A percentile compares a stretch with the other conserved stretches of the same genome.
phyloP scores from a whole-genome alignment of 2,113 vertebrate species.

The Chaenocephalus aceratus region DNA sequence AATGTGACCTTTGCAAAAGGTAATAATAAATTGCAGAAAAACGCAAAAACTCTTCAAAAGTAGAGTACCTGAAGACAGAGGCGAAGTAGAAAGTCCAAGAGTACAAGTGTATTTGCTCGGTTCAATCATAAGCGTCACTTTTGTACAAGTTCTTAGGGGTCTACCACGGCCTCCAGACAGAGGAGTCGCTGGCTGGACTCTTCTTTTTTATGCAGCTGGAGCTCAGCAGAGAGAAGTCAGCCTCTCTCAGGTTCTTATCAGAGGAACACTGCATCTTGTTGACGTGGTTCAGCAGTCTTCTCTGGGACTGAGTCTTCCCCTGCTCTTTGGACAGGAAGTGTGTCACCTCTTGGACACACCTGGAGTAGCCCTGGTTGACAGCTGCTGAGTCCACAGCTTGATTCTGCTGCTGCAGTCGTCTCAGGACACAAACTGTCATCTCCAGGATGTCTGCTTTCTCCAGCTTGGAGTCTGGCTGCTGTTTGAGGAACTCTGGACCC shows the following conservation, averaged over 20 bases:
- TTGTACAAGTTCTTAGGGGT: constrained; percentile 15
- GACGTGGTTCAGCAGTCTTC: constrained; percentile 63
- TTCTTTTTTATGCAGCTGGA: constrained; percentile 61
- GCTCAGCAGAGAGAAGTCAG: constrained; percentile 47
- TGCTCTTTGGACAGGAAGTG: too few relatives aligned
- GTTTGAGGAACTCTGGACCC: too few relatives aligned
- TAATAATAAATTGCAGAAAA: not conserved
- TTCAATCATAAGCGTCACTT: not conserved
- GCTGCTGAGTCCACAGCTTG: too few relatives aligned
- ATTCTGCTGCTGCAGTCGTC: too few relatives aligned
- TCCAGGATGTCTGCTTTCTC: too few relatives aligned
- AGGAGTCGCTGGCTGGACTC: constrained; percentile 39
- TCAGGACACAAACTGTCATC: too few relatives aligned
- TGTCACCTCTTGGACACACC: too few relatives aligned
- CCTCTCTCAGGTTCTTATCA: constrained; percentile 44
- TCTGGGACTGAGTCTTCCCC: too few relatives aligned
- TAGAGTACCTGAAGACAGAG: not conserved
- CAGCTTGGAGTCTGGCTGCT: too few relatives aligned
- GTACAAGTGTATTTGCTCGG: not conserved
- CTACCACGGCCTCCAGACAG: constrained; percentile 83
- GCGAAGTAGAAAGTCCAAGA: not conserved
- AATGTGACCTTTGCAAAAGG: constrained; percentile 64
- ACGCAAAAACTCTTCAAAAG: constrained; percentile 24
- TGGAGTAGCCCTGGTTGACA: too few relatives aligned
- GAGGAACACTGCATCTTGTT: constrained; percentile 53